Conservation (phyloP, 2,888 invertebrate species). For the Ochropleura plecta region DNA sequence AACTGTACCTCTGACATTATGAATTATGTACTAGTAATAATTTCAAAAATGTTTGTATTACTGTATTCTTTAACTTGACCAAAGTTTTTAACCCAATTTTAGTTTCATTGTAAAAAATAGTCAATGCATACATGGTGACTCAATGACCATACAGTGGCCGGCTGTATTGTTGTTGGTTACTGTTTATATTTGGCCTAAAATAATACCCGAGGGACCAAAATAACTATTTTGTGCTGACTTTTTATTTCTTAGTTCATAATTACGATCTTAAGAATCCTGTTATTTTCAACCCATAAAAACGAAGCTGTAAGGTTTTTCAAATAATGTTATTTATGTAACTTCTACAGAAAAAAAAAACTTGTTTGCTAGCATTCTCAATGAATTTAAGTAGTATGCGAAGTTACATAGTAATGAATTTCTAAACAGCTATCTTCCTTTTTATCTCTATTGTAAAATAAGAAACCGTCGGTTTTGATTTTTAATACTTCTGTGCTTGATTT, state of each 20-base stretch:
- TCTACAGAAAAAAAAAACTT: not conserved
- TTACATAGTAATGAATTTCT: slow-evolving; percentile 18
- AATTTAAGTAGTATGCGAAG: not conserved
- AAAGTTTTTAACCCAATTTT: slow-evolving; percentile 58
- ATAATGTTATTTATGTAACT: slow-evolving; percentile 23
- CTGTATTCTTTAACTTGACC: slow-evolving; percentile 48
- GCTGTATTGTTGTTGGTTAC: too few relatives aligned
- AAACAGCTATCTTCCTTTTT: slow-evolving; percentile 9
- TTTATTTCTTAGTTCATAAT: slow-evolving; percentile 28
- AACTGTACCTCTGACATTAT: slow-evolving; percentile 73
- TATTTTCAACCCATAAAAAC: not conserved
- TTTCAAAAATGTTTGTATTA: slow-evolving; percentile 40
- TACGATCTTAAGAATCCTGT: slow-evolving; percentile 33
- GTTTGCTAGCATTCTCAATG: not conserved
- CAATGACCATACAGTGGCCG: too few relatives aligned
- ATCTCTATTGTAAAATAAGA: slow-evolving; percentile 26
- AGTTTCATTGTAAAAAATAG: slow-evolving; percentile 25
- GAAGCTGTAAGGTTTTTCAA: not conserved
- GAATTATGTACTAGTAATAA: slow-evolving; percentile 64
- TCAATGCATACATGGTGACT: slow-evolving; percentile 9
- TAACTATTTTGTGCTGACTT: slow-evolving; percentile 8
- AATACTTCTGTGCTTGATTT: not conserved
- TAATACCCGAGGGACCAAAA: not conserved
- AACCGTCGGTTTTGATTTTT: slow-evolving; percentile 35
- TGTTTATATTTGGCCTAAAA: not conserved